phyloP scores from a whole-genome alignment of 2,113 vertebrate species.

The Laticauda colubrina region DNA sequence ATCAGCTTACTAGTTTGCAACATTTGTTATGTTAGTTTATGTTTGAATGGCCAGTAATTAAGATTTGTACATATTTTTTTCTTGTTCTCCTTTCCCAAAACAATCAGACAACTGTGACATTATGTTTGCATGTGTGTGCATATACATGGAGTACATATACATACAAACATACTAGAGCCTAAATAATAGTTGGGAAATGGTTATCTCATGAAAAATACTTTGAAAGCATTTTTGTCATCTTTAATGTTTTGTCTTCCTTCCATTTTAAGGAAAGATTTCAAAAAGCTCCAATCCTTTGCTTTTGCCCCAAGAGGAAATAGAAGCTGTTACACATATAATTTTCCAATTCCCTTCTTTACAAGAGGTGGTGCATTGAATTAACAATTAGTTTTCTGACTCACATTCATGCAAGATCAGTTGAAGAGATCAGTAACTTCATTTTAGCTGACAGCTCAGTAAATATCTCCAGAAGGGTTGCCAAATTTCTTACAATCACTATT shows the following conservation, averaged over 20 bases:
- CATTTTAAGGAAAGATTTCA: background rate
- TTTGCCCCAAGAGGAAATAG: background rate
- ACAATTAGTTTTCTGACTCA: background rate
- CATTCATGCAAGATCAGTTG: background rate
- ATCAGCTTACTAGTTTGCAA: conserved; percentile 15
- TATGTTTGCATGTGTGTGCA: background rate
- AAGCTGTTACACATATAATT: background rate
- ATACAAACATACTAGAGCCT: background rate
- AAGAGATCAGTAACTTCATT: background rate
- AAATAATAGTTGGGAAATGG: background rate
- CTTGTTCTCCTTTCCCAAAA: background rate
- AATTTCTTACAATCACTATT: background rate
- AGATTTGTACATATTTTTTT: background rate
- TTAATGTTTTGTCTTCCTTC: background rate
- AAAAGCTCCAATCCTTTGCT: background rate
- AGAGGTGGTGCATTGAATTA: background rate
- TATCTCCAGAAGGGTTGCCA: background rate
- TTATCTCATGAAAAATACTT: background rate
- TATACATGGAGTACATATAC: background rate
- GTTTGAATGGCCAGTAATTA: conserved; percentile 22
- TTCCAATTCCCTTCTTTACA: background rate
- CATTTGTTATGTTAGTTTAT: conserved; percentile 7
- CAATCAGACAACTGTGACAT: background rate
- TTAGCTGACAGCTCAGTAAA: background rate
- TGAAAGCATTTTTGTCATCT: background rate